Conservation (phyloP, 2,797 vertebrate genomes). For the Manis pentadactyla region DNA sequence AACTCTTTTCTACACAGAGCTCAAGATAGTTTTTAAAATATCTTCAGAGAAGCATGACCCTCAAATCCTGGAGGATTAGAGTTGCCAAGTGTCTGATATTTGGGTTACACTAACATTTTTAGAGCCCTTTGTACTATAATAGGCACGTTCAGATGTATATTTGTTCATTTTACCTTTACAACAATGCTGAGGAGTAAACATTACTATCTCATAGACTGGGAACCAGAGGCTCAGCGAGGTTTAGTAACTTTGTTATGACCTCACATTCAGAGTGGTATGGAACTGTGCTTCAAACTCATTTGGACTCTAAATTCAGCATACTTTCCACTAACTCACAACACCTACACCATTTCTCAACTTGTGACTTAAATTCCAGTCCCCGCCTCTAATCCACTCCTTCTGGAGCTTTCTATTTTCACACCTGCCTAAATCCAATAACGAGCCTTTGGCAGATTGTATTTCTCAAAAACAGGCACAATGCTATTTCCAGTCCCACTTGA, state of each 20-base stretch:
- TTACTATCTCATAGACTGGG: neutral
- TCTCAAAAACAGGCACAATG: neutral
- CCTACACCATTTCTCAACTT: neutral
- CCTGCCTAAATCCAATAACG: neutral
- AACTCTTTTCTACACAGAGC: neutral
- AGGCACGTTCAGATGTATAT: neutral
- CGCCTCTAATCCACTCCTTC: neutral
- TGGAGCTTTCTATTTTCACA: neutral
- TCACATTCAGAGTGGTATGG: neutral
- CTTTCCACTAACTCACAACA: neutral
- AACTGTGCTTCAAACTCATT: neutral
- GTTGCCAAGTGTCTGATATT: neutral
- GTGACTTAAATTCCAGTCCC: neutral
- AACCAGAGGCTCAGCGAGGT: rapidly evolving
- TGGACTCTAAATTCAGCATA: neutral
- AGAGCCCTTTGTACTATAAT: neutral
- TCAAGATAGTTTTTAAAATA: neutral
- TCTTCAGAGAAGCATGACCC: neutral
- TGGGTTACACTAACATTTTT: neutral
- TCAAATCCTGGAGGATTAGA: neutral
- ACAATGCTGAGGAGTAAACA: neutral
- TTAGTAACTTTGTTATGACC: neutral
- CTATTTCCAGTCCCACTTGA: neutral
- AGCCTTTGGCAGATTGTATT: neutral
- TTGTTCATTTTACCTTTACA: neutral